phyloP scores from a whole-genome alignment of 1,140 invertebrate species.

The Tribolium madens region DNA sequence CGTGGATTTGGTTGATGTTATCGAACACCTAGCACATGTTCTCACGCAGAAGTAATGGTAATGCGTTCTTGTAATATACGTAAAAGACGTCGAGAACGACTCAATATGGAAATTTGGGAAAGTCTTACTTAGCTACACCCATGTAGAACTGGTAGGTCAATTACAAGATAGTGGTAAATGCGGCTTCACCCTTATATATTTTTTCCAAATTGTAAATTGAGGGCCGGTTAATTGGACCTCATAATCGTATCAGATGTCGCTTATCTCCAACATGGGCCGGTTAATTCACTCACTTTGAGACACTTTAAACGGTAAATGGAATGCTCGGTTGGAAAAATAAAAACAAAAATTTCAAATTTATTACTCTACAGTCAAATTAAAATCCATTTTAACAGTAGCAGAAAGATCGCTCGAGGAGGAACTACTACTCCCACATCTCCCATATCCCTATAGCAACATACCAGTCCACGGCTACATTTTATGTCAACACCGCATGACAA shows the following conservation, averaged over 20 bases:
- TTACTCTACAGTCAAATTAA: not conserved
- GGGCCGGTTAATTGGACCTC: slow-evolving; percentile 2
- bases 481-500: slow-evolving; percentile 5
- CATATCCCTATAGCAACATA: not conserved
- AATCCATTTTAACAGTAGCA: not conserved
- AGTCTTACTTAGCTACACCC: slow-evolving; percentile 27
- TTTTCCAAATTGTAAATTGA: not conserved
- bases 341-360: too few relatives aligned
- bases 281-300: slow-evolving; percentile 14
- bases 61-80: slow-evolving; percentile 23
- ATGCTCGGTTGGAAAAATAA: too few relatives aligned
- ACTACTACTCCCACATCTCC: slow-evolving; percentile 1
- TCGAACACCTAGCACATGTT: slow-evolving; percentile 25
- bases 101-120: slow-evolving; percentile 29
- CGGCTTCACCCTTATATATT: not conserved
- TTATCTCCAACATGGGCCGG: not conserved
- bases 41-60: slow-evolving; percentile 30
- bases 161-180: not conserved
- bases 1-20: slow-evolving; percentile 25
- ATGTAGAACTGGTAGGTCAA: not conserved
- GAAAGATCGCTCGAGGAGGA: not conserved
- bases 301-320: slow-evolving; percentile 6
- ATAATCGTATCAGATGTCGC: not conserved
- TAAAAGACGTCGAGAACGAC: slow-evolving; percentile 13
- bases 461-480: not conserved